Evolutionary conservation across 2,113 vertebrate genomes (phyloP), one percentile per base, ranked within the genome.

Genomic region (Chlorodrepanis virens): DNA sequence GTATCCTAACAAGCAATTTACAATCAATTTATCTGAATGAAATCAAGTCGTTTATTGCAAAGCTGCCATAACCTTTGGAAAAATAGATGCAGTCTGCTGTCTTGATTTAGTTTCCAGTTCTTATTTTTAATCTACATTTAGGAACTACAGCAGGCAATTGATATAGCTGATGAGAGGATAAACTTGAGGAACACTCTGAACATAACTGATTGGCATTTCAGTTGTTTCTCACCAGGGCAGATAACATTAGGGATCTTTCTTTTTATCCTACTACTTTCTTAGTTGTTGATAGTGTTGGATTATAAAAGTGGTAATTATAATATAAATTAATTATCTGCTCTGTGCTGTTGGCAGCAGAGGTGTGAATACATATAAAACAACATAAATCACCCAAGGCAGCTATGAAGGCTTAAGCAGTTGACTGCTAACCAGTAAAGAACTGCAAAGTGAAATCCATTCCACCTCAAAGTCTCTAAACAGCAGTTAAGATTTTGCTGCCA

Each of bases 11-110:
- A 65, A 75, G 45, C 47, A 54, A 89, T 86, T 92, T 87, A 84
- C 90, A 93, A 92, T 84, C 81, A 84, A 94, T 72, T 81, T 93
- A 68, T 85, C 83, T 72, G 60, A 95, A 93, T 68, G 63, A 94
- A 95, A 94, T 95, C 45, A 94, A 90, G 86, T 96, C 93, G 70
- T 61, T 93, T 63, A 90, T 83, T 33, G 31, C 59, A 97, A 92
- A 96, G 80, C 75, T 97, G 63, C 74, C 49, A 4, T 63, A 76
- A 64, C n/a, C 53, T 69, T 89, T 9, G 10, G 83, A 82, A 82
- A 95, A 97, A 87, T 68, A 96, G 1, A 83, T 33, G 92, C 1
- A 5, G 83, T 96, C 76, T 96, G 86, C 68, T 85, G 44, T 56
- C 71, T 89, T 44, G 56, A 57, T 87, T 59, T 96, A 93, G n/a